Base-by-base conservation (phyloP, 2,113 vertebrate genomes). In the Muntiacus muntjak region DNA sequence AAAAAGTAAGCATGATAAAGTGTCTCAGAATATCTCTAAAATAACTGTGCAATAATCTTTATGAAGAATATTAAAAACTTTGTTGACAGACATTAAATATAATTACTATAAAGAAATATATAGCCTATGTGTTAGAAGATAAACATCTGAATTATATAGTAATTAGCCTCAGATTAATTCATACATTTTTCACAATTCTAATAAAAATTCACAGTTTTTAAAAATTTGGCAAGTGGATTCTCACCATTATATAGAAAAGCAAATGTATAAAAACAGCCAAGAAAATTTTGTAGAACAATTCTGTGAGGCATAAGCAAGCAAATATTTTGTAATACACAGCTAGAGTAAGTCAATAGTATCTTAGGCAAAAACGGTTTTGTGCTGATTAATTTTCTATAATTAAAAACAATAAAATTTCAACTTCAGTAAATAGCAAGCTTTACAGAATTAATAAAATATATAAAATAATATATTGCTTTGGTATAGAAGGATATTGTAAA, bases 41-140 rank as follows among this genome's bases (percentile, higher is more conserved):
- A 88, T 88, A 94, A 36, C 15, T 81, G 33, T 71, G 40, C 2
- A 87, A 89, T 54, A 90, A 87, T 90, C 16, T 90, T 87, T 88
- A 81, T 88, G n/a, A 13, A 92, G 14, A 60, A 87, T 28, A 94
- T 26, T 95, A 95, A 94, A 94, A 93, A 10, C 28, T 79, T 94
- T 87, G 90, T 10, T 89, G 40, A 92, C 82, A 67, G 1, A 78
- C 23, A 10, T 85, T 71, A 88, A 89, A 96, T 94, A 86, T 54
- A 85, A 76, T 58, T 30, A 90, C 17, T 58, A 76, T 43, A 67
- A 82, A 86, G 45, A 94, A 96, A 95, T 85, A 36, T 50, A 3
- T 57, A 79, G 14, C 7, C 64, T 74, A 81, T 74, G 71, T n/a
- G 89, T 76, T 17, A 84, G 5, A 83, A 23, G 2, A 79, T 55